Base-by-base conservation (phyloP, 2,888 invertebrate genomes). In the Pycnomerus fuliginosus region DNA sequence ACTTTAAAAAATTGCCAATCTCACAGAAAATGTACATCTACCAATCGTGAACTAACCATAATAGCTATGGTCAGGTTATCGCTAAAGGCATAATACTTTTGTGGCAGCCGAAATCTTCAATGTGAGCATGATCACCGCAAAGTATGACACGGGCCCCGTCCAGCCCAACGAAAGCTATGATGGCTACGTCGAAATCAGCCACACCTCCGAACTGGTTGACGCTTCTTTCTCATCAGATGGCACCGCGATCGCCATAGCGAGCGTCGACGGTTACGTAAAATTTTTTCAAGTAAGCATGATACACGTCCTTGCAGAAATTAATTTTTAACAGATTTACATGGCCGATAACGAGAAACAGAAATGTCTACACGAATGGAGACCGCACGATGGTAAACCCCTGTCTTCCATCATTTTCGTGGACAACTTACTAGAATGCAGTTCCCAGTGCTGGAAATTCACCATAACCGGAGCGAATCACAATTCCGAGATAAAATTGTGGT, bases 401-500 rank as follows among this genome's bases (percentile, higher is more conserved):
- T 88, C 89, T 20, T 89, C 86, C 14, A 78, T 97, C n/a, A 88
- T 91, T 73, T 97, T 97, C 73, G 78, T 97, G 3, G 97, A 97
- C 71, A 91, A 96, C 71, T 86, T 92, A 64, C 87, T 88, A 61
- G 84, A 85, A 62, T 85, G 83, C 47, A 77, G 61, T 44, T 53
- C 85, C 0, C 87, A 88, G 88, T 88, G 95, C 72, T 98, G 98
- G 97, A 94, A 94, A 71, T 95, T 88, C 73, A 94, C 91, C 0
- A 81, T 97, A 25, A 96, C 97, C 0, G 93, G 93, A 1, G 87
- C 92, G 0, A 85, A 88, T 51, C 83, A 90, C 68, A 96, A 96
- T 73, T 85, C 90, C 0, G 90, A 90, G 61, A 75, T 97, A 37
- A 96, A 95, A 73, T 77, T 87, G 30, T 97, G 96, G 95, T 91